Base-by-base conservation (phyloP, 1,140 invertebrate species). In the Stegodyphus mimosarum region DNA sequence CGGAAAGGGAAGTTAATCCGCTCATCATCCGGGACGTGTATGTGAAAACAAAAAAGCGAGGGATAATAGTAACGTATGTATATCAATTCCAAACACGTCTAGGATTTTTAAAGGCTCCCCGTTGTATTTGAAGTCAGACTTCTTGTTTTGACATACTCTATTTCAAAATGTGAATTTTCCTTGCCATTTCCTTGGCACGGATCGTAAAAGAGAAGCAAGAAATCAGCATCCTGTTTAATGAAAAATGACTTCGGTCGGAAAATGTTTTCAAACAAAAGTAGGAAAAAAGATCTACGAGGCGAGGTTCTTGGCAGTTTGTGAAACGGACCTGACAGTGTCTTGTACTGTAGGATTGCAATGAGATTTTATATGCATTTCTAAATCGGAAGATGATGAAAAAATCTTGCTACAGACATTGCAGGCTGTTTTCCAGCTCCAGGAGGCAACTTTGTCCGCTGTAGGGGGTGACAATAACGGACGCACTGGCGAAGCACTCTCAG, bases 391-490 rank as follows among this genome's bases (percentile, higher is more conserved):
- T 17, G 90, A 90, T 15, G 89, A 87, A 87, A 90, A 91, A 15
- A 89, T 89, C 83, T 91, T 90, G 69, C 88, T 90, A 87, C 91
- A 91, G n/a, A 91, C 71, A 81, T 90, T 90, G 86, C 91, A 90
- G 83, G 87, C 88, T 87, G 87, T 88, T 86, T 86, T 90, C 89
- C 88, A 91, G 87, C 89, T 88, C 87, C 87, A 88, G 17, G 66
- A 81, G 49, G 84, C 71, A 18, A 63, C 71, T 11, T 86, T 78
- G 50, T 77, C 53, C 60, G 73, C 15, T 83, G 63, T 69, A 63
- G 81, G 72, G 33, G 81, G 73, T 33, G 72, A 76, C 17, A 53
- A 55, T 60, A 84, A 51, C 18, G 79, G 71, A 55, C 81, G 72
- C 18, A 75, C 18, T 10, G 81, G 81, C 13, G 81, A 84, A 66